Conservation (phyloP, 2,888 invertebrate genomes). For the Clivina fossor region DNA sequence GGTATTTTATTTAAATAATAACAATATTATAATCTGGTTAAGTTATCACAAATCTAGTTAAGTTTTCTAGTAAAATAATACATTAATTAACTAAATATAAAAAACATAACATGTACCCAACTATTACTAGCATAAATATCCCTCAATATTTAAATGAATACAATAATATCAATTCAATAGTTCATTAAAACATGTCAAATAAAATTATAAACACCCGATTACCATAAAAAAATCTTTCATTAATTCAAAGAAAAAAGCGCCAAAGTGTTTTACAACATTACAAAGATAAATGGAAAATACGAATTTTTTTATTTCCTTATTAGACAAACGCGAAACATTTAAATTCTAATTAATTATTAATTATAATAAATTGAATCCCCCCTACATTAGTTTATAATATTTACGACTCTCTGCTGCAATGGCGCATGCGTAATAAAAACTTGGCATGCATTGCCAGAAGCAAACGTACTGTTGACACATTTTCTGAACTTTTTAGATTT, state of each 20-base stretch:
- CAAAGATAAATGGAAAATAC: too few species aligned
- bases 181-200: slow-evolving; percentile 9
- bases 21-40: too few species aligned
- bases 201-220: slow-evolving; percentile 8
- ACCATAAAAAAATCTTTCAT: slow-evolving; percentile 1
- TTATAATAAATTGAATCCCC: slow-evolving; percentile 24
- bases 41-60: too few species aligned
- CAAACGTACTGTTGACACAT: slow-evolving; percentile 37
- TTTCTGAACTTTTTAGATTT: slow-evolving; percentile 23
- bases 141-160: too few species aligned
- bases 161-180: slow-evolving; percentile 9
- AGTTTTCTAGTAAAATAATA: too few species aligned
- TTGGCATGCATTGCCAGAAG: slow-evolving; percentile 46
- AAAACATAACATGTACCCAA: too few species aligned
- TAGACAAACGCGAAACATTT: slow-evolving; percentile 22
- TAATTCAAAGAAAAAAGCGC: slow-evolving; percentile 12
- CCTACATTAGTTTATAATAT: slow-evolving; percentile 28
- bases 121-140: too few species aligned
- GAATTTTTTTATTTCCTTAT: slow-evolving; percentile 23
- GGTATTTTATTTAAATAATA: slow-evolving; percentile 18
- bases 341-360: slow-evolving; percentile 30
- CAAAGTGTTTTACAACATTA: slow-evolving; percentile 8
- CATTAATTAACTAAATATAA: too few species aligned
- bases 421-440: slow-evolving; percentile 44
- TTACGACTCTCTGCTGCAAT: slow-evolving; percentile 27